These are phyloP conservation scores for Nomada ruficornis DNA, from an alignment of 2,888 invertebrate species.

Conservation along the genomic window DNA sequence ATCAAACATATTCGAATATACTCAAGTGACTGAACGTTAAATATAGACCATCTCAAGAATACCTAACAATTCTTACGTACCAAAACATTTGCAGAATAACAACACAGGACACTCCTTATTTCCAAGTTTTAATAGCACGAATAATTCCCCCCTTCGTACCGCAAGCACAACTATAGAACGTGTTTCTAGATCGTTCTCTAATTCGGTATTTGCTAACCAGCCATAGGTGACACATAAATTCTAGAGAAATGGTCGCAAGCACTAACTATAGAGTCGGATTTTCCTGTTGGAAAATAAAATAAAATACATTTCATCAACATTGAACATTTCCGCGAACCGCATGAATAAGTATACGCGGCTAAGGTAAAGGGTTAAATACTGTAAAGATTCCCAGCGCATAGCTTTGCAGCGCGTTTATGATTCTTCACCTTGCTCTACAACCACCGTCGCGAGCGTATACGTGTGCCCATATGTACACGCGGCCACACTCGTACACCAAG, in stretches of 20 bases:
- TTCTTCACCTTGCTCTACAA: conserved; percentile 38
- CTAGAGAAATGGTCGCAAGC: background rate
- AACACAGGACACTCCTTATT: too few species aligned
- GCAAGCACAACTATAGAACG: conserved; percentile 6
- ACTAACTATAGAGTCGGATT: background rate
- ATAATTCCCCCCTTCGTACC: background rate
- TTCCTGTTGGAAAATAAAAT: background rate
- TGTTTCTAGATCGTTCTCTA: conserved; percentile 27
- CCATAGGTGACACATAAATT: conserved; percentile 22
- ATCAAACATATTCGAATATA: too few species aligned
- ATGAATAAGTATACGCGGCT: background rate
- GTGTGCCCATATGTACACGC: background rate
- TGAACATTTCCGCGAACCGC: background rate
- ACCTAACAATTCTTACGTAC: too few species aligned
- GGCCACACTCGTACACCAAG: too few species aligned
- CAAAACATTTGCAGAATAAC: too few species aligned
- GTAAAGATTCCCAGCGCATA: conserved; percentile 30
- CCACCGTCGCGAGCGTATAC: background rate
- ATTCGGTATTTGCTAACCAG: background rate
- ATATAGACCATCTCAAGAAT: too few species aligned
- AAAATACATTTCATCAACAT: background rate
- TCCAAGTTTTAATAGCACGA: too few species aligned
- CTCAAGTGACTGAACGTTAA: too few species aligned
- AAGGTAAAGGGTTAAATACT: background rate
- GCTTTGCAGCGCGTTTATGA: background rate